phyloP scores from a whole-genome alignment of 2,113 vertebrate genomes.

The Pachycephala philippinensis region DNA sequence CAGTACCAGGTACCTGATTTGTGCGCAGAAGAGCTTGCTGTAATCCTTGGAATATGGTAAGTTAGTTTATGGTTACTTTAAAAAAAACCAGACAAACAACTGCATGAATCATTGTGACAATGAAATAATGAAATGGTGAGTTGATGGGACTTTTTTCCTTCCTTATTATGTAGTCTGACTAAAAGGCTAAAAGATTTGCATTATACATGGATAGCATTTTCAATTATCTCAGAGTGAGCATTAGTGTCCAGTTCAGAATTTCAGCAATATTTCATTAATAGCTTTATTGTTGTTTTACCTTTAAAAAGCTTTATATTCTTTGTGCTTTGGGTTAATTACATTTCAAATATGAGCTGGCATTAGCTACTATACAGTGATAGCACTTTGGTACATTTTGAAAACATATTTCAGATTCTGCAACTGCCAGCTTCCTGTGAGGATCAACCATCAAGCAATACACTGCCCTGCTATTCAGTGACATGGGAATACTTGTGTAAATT shows the following conservation, averaged over 20 bases:
- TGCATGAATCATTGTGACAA: background rate
- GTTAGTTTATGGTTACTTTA: background rate
- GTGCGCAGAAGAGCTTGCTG: slow-evolving; percentile 90
- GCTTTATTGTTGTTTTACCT: background rate
- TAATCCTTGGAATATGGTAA: slow-evolving; percentile 92
- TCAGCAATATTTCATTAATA: background rate
- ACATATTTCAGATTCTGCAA: background rate
- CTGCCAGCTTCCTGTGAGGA: background rate
- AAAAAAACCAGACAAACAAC: background rate
- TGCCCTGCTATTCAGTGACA: background rate
- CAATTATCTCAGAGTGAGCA: background rate
- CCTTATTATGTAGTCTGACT: background rate
- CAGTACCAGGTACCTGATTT: slow-evolving; percentile 84
- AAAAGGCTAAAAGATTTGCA: background rate
- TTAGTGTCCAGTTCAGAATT: background rate
- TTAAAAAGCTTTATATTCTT: background rate
- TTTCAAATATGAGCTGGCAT: background rate
- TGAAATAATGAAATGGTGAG: background rate
- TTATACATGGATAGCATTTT: background rate
- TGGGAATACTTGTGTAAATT: background rate
- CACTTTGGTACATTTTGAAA: background rate
- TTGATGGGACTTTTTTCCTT: background rate
- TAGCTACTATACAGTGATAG: background rate
- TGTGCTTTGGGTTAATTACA: background rate
- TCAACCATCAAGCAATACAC: background rate